These are phyloP conservation scores for Labrus mixtus DNA, from an alignment of 2,113 vertebrate genomes.

Conservation along the genomic window DNA sequence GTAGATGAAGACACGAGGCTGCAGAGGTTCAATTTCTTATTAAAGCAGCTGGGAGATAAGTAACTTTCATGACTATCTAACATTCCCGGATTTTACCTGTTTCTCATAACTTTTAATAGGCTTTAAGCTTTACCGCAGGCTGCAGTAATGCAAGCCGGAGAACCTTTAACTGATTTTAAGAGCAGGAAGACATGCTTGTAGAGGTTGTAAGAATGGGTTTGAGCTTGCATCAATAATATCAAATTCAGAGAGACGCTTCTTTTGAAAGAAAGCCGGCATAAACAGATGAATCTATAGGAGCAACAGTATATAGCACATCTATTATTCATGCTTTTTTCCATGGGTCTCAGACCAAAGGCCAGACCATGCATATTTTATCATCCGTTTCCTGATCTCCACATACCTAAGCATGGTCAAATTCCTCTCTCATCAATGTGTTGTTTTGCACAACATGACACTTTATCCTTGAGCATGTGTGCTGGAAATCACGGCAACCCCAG, in stretches of 20 bases:
- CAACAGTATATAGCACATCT: slow-evolving; percentile 12
- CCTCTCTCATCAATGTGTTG: background rate
- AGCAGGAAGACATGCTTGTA: background rate
- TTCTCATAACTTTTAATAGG: slow-evolving; percentile 8
- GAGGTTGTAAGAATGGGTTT: background rate
- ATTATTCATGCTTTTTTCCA: slow-evolving; percentile 61
- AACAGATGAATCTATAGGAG: slow-evolving; percentile 43
- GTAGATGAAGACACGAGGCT: slow-evolving; percentile 16
- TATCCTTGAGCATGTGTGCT: background rate
- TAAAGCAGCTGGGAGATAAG: slow-evolving; percentile 19
- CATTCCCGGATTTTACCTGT: background rate
- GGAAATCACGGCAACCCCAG: background rate
- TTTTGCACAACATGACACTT: background rate
- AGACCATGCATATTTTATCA: slow-evolving; percentile 70
- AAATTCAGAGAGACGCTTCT: slow-evolving; percentile 2
- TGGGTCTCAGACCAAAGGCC: slow-evolving; percentile 49
- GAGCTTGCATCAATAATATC: background rate
- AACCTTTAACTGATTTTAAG: background rate
- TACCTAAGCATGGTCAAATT: slow-evolving; percentile 7
- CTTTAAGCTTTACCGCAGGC: background rate
- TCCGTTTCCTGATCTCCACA: slow-evolving; percentile 27
- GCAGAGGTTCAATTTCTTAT: slow-evolving; percentile 17
- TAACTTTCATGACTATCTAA: slow-evolving; percentile 5
- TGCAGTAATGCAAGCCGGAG: background rate
- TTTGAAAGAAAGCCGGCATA: background rate